phyloP scores from a whole-genome alignment of 2,888 invertebrate genomes.

The Cephus spinipes region DNA sequence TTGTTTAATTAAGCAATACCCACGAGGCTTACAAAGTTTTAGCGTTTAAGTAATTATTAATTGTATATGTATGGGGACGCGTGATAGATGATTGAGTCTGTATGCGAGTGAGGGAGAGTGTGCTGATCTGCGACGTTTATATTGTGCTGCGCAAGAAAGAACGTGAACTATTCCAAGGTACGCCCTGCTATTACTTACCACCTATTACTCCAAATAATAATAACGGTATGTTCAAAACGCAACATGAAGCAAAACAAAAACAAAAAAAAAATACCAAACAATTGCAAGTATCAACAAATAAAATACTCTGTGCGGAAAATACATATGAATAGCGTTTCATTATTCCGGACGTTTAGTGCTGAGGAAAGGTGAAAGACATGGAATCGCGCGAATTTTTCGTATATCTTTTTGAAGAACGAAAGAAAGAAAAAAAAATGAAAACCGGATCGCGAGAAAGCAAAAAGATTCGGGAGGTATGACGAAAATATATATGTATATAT shows the following conservation, averaged over 20 bases:
- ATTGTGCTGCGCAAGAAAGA: constrained; percentile 68
- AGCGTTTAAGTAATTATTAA: constrained; percentile 46
- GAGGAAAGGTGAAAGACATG: constrained; percentile 67
- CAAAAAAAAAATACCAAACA: constrained; percentile 37
- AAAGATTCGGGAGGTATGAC: constrained; percentile 25
- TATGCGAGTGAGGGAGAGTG: constrained; percentile 48
- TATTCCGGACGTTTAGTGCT: constrained; percentile 68
- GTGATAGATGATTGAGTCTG: constrained; percentile 27
- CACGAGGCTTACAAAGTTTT: constrained; percentile 57
- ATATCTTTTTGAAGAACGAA: neutral
- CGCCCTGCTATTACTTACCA: constrained; percentile 65
- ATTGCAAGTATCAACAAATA: constrained; percentile 58
- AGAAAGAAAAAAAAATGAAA: no score
- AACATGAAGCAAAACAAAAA: constrained; percentile 45
- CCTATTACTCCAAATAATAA: constrained; percentile 50
- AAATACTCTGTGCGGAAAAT: constrained; percentile 60
- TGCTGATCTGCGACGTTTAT: constrained; percentile 65
- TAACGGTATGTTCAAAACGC: constrained; percentile 58
- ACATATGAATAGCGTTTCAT: constrained; percentile 58
- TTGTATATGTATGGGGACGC: constrained; percentile 41
- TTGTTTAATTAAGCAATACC: constrained; percentile 61
- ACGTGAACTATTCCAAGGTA: constrained; percentile 68
- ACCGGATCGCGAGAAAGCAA: constrained; percentile 10
- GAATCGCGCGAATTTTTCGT: constrained; percentile 31
- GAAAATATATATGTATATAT: constrained; percentile 19